Evolutionary conservation across 92 coral and sea anemone species (phyloP).

Genomic region (Epizoanthus ramosus): DNA sequence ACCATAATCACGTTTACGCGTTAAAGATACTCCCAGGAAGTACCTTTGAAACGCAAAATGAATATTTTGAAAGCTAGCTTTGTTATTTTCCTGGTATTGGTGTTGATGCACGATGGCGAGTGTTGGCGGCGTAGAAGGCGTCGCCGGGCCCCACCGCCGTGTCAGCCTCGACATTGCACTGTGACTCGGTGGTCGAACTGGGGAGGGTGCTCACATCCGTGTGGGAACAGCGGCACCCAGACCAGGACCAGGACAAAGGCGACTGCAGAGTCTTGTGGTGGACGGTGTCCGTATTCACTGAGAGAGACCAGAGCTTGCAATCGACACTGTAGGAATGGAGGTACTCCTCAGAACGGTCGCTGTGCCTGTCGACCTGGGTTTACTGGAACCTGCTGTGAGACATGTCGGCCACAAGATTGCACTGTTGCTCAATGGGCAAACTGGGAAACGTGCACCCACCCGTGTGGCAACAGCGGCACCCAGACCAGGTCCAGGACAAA

Average conservation of each 20-base stretch:
- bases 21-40: too few species aligned
- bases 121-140: slow-evolving; percentile 63
- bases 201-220: slow-evolving; percentile 68
- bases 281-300: slow-evolving; percentile 58
- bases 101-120: neutral
- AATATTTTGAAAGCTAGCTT: too few species aligned
- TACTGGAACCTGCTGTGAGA: slow-evolving; percentile 80
- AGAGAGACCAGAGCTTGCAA: slow-evolving; percentile 67
- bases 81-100: neutral
- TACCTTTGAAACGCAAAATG: too few species aligned
- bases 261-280: slow-evolving; percentile 61
- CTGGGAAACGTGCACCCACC: slow-evolving; percentile 71
- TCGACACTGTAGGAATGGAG: slow-evolving; percentile 76
- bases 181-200: slow-evolving; percentile 61
- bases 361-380: slow-evolving; percentile 74
- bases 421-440: slow-evolving; percentile 50
- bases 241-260: slow-evolving; percentile 64
- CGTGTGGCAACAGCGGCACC: slow-evolving; percentile 77
- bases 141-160: slow-evolving; percentile 71
- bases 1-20: too few species aligned
- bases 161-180: slow-evolving; percentile 55
- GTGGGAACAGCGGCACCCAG: slow-evolving; percentile 80
- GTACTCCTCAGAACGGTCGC: slow-evolving; percentile 61
- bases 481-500: slow-evolving; percentile 67
- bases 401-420: neutral